A percentile compares a stretch with the other conserved stretches of the same genome.
phyloP scores from a whole-genome alignment of 2,113 vertebrate species.

The Xiphophorus maculatus region DNA sequence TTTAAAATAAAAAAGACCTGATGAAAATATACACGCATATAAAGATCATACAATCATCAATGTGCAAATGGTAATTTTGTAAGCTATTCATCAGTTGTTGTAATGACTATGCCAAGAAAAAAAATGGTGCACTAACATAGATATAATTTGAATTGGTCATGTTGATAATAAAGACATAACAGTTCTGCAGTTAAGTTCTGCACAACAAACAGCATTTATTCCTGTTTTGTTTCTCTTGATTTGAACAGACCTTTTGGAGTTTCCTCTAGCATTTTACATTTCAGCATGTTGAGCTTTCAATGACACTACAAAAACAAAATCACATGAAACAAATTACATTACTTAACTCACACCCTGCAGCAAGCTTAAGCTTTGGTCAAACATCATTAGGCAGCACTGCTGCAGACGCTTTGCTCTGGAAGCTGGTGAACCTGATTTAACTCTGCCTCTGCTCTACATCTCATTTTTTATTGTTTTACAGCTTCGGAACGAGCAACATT shows the following conservation, averaged over 20 bases:
- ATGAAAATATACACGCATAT: no score
- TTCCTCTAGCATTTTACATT: neutral
- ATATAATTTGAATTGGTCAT: no score
- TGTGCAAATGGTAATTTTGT: neutral
- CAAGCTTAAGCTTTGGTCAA: conserved; percentile 1
- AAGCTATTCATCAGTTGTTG: neutral
- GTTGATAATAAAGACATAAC: no score
- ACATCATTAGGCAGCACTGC: neutral
- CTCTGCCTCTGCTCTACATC: conserved; percentile 3
- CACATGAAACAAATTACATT: neutral
- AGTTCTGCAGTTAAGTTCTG: neutral
- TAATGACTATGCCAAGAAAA: neutral
- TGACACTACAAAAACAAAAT: neutral
- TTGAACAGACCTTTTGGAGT: neutral
- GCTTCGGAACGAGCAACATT: conserved; percentile 10
- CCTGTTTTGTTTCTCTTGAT: neutral
- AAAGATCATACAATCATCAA: no score
- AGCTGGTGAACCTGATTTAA: neutral
- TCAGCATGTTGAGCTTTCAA: neutral
- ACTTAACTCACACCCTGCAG: neutral
- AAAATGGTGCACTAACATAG: no score
- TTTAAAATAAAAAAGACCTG: neutral
- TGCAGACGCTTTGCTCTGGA: conserved; percentile 11
- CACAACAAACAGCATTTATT: neutral
- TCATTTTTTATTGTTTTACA: conserved; percentile 1